phyloP scores from a whole-genome alignment of 2,797 vertebrate genomes.

The Tenualosa ilisha region DNA sequence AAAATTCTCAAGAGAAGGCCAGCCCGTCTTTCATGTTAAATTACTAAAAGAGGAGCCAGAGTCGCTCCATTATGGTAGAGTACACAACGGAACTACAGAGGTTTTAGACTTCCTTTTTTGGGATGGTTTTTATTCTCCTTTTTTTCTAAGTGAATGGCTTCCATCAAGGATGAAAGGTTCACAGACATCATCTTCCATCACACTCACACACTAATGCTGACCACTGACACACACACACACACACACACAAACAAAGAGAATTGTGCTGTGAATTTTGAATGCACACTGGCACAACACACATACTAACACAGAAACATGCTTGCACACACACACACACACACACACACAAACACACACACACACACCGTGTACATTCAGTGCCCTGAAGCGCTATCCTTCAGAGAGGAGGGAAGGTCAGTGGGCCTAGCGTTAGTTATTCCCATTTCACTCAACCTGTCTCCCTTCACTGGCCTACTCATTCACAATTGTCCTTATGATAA shows the following conservation, averaged over 20 bases:
- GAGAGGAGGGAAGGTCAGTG: conserved; percentile 67
- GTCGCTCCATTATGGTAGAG: neutral
- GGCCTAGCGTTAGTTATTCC: conserved; percentile 51
- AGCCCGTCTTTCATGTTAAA: conserved; percentile 19
- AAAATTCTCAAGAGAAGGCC: neutral
- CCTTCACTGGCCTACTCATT: conserved; percentile 63
- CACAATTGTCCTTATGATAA: conserved; percentile 70
- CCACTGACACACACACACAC: neutral
- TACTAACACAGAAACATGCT: conserved; percentile 26
- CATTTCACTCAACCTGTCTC: conserved; percentile 47
- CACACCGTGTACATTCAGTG: conserved; percentile 21
- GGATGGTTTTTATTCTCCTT: neutral
- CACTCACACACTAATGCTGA: neutral
- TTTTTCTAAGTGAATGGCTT: neutral
- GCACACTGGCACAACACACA: neutral
- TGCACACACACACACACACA: neutral
- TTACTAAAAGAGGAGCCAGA: conserved; percentile 14
- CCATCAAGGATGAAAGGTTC: conserved; percentile 11
- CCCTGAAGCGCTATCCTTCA: conserved; percentile 65
- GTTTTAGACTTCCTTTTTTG: conserved; percentile 29
- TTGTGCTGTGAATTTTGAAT: too few species aligned
- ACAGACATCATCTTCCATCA: neutral
- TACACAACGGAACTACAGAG: neutral
- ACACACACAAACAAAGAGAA: neutral
- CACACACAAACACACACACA: conserved; percentile 3